Evolutionary conservation across 2,113 vertebrate species (phyloP), one percentile per base, ranked within the genome.

Genomic region (Centropus unirufus): DNA sequence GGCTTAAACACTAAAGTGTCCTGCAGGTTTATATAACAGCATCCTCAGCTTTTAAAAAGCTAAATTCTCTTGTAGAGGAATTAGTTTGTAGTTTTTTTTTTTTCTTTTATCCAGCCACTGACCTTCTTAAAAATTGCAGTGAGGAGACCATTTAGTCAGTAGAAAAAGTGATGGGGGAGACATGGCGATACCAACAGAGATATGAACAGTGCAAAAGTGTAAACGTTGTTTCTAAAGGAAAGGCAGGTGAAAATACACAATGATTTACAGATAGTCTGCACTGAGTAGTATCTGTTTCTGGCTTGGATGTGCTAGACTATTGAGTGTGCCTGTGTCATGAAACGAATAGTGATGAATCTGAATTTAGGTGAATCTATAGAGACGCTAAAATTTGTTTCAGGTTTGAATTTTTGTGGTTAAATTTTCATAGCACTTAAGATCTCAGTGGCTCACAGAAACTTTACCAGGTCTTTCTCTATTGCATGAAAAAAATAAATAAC

Each of bases 221-320:
- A 21, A 69, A 51, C 13, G 64, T 59, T 42, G 5, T 44, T 88
- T 54, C 61, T 78, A 0, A 79, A 39, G 55, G 29, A 75, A 20
- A 32, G 14, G 83, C 36, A 55, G 3, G 12, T 54, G 47, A 75
- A 87, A 81, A 59, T 4, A 2, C 54, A 10, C 4, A 6, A 62
- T 81, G 5, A 8, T 58, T 83, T 18, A 8, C 57, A 69, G 51
- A 26, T 36, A 30, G 11, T 15, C 29, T 83, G 29, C 18, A 39
- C 54, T 7, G 32, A 22, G 49, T 18, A 26, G 10, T 19, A 21
- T 0, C 0, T 49, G 10, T 61, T 70, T 52, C 21, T 85, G 44
- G 8, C 46, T 29, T 78, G 42, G 42, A 63, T 6, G 1, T 54
- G 18, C 21, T 49, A 36, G 20, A 30, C 46, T n/a, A 14, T 9